A percentile compares a stretch with the other conserved stretches of the same genome.
phyloP scores from a whole-genome alignment of 2,113 vertebrate genomes.

The Donacobius atricapilla region DNA sequence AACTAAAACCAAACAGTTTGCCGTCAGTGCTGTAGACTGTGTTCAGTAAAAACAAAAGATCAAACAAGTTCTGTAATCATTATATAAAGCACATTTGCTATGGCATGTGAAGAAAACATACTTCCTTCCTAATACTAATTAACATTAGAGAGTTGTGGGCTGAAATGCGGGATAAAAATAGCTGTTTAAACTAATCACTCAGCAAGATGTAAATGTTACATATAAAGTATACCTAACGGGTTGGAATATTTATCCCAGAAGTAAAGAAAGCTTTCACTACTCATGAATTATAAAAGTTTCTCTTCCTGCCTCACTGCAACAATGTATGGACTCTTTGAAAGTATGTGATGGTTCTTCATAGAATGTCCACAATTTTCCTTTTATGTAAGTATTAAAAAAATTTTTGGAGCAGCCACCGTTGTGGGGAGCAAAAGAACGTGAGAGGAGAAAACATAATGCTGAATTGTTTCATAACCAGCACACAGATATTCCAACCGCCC shows the following conservation, averaged over 20 bases:
- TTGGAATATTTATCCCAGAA: conserved; percentile 66
- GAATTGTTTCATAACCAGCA: not conserved
- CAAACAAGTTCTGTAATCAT: conserved; percentile 51
- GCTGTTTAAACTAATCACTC: conserved; percentile 32
- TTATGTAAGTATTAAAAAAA: not conserved
- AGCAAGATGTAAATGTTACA: conserved; percentile 43
- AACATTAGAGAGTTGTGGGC: conserved; percentile 27
- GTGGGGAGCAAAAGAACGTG: fast-evolving
- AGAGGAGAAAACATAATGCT: not conserved
- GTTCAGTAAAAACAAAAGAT: conserved; percentile 66
- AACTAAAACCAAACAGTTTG: conserved; percentile 71
- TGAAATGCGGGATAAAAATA: conserved; percentile 58
- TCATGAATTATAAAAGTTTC: conserved; percentile 58
- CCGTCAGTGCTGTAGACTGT: conserved; percentile 56
- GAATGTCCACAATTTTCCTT: not conserved
- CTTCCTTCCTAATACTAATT: conserved; percentile 72
- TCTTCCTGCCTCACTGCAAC: conserved; percentile 34
- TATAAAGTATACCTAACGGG: conserved; percentile 66
- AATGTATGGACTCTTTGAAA: not conserved
- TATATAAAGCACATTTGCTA: conserved; percentile 65
- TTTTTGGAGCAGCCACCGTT: not conserved
- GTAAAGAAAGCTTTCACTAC: conserved; percentile 56
- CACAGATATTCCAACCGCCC: not conserved
- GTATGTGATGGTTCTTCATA: not conserved
- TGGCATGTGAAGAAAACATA: conserved; percentile 57